These are phyloP conservation scores for Pygocentrus nattereri DNA, from an alignment of 2,797 vertebrate species.

Conservation along the genomic window DNA sequence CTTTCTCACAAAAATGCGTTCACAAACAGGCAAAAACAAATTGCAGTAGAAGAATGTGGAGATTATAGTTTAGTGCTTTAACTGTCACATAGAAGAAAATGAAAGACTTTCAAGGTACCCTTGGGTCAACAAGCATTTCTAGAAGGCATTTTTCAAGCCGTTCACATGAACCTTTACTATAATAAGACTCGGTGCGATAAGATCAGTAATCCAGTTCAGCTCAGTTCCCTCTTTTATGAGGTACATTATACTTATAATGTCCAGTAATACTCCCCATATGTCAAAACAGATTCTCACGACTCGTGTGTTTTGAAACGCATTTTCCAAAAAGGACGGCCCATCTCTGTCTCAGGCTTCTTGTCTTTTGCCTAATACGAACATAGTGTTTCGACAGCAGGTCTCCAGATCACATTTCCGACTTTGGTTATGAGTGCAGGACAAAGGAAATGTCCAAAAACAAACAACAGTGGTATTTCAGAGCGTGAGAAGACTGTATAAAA, in stretches of 20 bases:
- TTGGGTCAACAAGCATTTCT: conserved; percentile 34
- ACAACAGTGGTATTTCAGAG: neutral
- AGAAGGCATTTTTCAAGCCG: conserved; percentile 43
- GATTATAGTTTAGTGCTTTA: conserved; percentile 23
- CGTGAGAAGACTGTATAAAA: neutral
- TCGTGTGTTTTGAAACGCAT: conserved; percentile 43
- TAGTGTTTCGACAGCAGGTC: conserved; percentile 26
- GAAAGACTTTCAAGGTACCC: conserved; percentile 31
- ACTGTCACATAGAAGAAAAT: conserved; percentile 28
- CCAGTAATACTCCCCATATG: conserved; percentile 62
- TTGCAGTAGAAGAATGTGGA: neutral
- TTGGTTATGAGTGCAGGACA: neutral
- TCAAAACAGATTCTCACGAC: conserved; percentile 51
- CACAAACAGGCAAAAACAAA: neutral
- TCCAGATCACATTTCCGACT: conserved; percentile 5
- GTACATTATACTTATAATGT: conserved; percentile 58
- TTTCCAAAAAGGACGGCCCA: conserved; percentile 23
- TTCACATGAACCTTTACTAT: conserved; percentile 59
- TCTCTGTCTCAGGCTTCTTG: conserved; percentile 19
- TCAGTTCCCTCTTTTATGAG: conserved; percentile 57
- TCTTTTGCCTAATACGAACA: conserved; percentile 28
- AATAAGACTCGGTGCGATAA: conserved; percentile 58
- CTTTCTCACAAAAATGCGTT: neutral
- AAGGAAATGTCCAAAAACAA: neutral
- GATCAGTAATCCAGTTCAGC: conserved; percentile 57